A percentile compares a stretch with the other conserved stretches of the same genome.
These are phyloP conservation scores for Megalops atlanticus DNA, from an alignment of 2,113 vertebrate genomes.

Conservation along the genomic window DNA sequence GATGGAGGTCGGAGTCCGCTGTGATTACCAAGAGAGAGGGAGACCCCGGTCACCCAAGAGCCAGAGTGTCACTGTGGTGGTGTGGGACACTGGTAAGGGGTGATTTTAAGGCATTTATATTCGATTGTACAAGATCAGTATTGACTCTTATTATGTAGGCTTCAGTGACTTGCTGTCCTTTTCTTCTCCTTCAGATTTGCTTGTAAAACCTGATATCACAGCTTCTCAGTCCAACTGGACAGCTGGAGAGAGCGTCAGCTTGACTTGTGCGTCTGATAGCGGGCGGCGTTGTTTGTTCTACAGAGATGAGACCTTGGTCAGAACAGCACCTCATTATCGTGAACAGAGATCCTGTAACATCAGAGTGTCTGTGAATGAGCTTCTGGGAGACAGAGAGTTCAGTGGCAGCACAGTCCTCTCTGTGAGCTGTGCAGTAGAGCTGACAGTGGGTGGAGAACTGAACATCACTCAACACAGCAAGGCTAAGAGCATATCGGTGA, in stretches of 20 bases:
- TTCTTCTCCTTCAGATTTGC: neutral
- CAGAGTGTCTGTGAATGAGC: neutral
- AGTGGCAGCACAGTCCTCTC: neutral
- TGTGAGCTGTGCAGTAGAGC: neutral
- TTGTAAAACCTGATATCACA: neutral
- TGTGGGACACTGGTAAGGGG: neutral
- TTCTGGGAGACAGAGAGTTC: neutral
- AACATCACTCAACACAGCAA: neutral
- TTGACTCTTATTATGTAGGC: no score
- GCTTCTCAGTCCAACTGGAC: neutral
- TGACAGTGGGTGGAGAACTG: neutral
- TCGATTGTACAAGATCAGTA: no score
- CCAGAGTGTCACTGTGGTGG: neutral
- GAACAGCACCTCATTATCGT: neutral
- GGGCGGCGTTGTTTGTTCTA: neutral
- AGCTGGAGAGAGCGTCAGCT: neutral
- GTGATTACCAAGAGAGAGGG: neutral
- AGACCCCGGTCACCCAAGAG: neutral
- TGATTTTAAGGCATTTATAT: no score
- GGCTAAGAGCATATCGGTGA: no score
- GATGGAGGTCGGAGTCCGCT: neutral
- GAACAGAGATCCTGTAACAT: neutral
- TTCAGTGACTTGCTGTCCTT: no score
- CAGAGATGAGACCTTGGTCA: neutral
- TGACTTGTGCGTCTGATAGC: neutral